Percentiles rank a stretch among this genome's conserved stretches.
Conservation (phyloP, 2,888 invertebrate species). For the Xanthia icteritia region DNA sequence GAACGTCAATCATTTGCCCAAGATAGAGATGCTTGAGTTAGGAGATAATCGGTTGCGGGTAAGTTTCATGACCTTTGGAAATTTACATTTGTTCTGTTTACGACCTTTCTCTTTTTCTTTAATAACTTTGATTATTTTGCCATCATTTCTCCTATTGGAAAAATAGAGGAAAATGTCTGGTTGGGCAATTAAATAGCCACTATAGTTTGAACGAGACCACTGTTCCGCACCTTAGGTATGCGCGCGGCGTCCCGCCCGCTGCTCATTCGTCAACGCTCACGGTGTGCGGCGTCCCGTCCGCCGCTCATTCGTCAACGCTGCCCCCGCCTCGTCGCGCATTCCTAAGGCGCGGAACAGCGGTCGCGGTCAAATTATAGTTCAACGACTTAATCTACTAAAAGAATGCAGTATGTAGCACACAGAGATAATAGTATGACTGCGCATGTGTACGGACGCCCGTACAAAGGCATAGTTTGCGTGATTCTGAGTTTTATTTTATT, state of each 20-base stretch:
- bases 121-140: not conserved
- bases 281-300: too few relatives aligned
- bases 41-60: constrained; percentile 98
- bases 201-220: too few relatives aligned
- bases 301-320: too few relatives aligned
- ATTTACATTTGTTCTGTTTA: not conserved
- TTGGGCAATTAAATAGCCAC: not conserved
- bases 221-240: too few relatives aligned
- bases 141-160: not conserved
- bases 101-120: not conserved
- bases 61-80: constrained; percentile 67
- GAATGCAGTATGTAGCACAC: not conserved
- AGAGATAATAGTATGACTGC: not conserved
- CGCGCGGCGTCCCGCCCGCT: too few relatives aligned
- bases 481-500: too few relatives aligned
- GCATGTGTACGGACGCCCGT: too few relatives aligned
- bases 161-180: not conserved
- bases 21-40: constrained; percentile 96
- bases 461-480: too few relatives aligned
- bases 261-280: too few relatives aligned
- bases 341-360: too few relatives aligned
- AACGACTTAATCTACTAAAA: not conserved
- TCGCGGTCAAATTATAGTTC: not conserved
- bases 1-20: constrained; percentile 94
- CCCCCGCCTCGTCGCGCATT: too few relatives aligned